A percentile compares a stretch with the other conserved stretches of the same genome.
These are phyloP conservation scores for Naja naja DNA, from an alignment of 2,113 vertebrate genomes.

Conservation along the genomic window DNA sequence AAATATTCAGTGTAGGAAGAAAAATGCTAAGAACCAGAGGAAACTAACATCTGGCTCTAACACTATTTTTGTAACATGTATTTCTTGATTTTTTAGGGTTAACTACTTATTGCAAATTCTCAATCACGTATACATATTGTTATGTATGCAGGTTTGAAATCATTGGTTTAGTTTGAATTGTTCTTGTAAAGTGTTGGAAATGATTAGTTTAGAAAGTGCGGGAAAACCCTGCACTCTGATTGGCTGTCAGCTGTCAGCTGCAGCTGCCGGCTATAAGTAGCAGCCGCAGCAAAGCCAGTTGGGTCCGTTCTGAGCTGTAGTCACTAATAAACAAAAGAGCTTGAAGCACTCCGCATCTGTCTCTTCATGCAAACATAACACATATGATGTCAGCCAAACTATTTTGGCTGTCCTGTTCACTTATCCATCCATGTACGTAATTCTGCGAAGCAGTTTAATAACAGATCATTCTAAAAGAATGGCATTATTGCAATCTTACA, in stretches of 20 bases:
- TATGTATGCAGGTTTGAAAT: too few species aligned
- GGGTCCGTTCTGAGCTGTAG: too few species aligned
- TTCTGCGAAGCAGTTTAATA: background rate
- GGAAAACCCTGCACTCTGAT: too few species aligned
- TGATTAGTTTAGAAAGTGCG: too few species aligned
- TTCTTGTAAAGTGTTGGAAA: too few species aligned
- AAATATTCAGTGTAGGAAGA: constrained; percentile 24
- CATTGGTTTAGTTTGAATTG: too few species aligned
- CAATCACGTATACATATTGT: background rate
- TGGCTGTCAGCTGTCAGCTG: too few species aligned
- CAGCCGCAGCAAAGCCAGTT: too few species aligned
- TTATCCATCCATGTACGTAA: background rate
- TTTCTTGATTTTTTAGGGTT: background rate
- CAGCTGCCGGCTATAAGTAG: too few species aligned
- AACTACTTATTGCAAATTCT: background rate
- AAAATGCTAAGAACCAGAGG: background rate
- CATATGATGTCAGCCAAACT: background rate
- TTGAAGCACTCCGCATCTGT: too few species aligned
- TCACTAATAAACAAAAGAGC: too few species aligned
- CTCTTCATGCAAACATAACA: too few species aligned
- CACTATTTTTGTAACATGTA: background rate
- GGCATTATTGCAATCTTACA: background rate
- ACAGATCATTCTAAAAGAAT: background rate
- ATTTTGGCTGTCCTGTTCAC: background rate
- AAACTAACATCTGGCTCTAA: background rate